phyloP scores from a whole-genome alignment of 2,797 vertebrate species.

The Ctenochaetus hawaiiensis region DNA sequence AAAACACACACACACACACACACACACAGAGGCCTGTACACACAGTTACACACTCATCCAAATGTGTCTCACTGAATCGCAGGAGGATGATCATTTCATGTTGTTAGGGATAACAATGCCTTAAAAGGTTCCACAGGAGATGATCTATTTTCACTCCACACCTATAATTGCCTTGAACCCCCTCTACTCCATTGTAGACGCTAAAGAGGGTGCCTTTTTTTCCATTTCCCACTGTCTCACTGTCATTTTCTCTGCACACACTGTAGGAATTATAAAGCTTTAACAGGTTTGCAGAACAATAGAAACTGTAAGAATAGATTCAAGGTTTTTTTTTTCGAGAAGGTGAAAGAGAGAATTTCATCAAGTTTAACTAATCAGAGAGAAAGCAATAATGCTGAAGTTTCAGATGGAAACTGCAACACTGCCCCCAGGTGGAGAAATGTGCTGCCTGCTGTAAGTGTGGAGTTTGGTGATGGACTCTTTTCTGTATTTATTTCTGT shows the following conservation, averaged over 20 bases:
- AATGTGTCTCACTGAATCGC: slow-evolving; percentile 7
- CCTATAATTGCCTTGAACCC: slow-evolving; percentile 39
- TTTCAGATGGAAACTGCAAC: slow-evolving; percentile 70
- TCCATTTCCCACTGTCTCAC: slow-evolving; percentile 41
- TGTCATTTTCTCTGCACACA: slow-evolving; percentile 46
- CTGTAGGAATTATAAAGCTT: slow-evolving; percentile 62
- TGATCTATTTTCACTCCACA: slow-evolving; percentile 60
- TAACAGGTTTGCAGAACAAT: slow-evolving; percentile 69
- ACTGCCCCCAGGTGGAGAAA: slow-evolving; percentile 80
- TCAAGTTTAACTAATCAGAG: slow-evolving; percentile 65
- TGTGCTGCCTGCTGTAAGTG: neutral
- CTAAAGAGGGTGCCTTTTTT: slow-evolving; percentile 34
- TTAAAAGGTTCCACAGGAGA: slow-evolving; percentile 57
- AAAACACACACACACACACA: slow-evolving; percentile 17
- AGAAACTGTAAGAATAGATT: slow-evolving; percentile 59
- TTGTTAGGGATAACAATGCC: slow-evolving; percentile 47
- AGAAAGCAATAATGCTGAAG: slow-evolving; percentile 21
- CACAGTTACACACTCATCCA: slow-evolving; percentile 20
- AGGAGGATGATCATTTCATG: slow-evolving; percentile 27
- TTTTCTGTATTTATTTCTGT: neutral
- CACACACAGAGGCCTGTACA: slow-evolving; percentile 4
- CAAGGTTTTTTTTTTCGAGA: slow-evolving; percentile 46
- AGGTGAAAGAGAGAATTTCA: slow-evolving; percentile 45
- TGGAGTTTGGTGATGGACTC: neutral
- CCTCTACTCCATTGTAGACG: slow-evolving; percentile 22